Conservation (phyloP, 2,888 invertebrate species). For the Caradrina clavipalpis region DNA sequence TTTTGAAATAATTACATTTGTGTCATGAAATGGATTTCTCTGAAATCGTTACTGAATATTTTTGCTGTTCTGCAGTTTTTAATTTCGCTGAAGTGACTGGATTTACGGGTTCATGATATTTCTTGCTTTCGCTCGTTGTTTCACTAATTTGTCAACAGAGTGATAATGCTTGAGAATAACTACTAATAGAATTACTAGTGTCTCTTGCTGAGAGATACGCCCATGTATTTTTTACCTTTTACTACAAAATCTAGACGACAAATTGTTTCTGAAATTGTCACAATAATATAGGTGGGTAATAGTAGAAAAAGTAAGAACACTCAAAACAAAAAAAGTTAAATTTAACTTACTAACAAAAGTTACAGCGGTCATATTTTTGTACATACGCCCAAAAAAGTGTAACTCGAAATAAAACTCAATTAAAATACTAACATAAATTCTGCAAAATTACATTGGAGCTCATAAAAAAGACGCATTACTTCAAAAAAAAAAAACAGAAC, state of each 20-base stretch:
- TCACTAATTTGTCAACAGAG: too few species aligned
- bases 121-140: too few species aligned
- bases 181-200: too few species aligned
- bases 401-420: conserved; percentile 57
- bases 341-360: conserved; percentile 15
- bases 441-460: conserved; percentile 41
- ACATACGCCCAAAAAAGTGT: conserved; percentile 26
- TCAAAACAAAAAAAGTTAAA: conserved; percentile 10
- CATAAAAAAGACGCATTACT: conserved; percentile 52
- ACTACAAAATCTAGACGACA: too few species aligned
- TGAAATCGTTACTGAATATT: conserved; percentile 5
- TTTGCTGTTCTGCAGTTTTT: neutral
- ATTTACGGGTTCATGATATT: too few species aligned
- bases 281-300: neutral
- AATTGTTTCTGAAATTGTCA: neutral
- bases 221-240: too few species aligned
- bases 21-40: neutral
- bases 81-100: neutral
- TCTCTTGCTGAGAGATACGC: too few species aligned
- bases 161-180: too few species aligned
- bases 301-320: conserved; percentile 2
- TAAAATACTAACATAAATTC: conserved; percentile 53
- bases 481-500: conserved; percentile 40
- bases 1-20: conserved; percentile 3
- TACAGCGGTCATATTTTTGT: conserved; percentile 38